Conservation (phyloP, 2,888 invertebrate species). For the Pseudococcus longispinus region DNA sequence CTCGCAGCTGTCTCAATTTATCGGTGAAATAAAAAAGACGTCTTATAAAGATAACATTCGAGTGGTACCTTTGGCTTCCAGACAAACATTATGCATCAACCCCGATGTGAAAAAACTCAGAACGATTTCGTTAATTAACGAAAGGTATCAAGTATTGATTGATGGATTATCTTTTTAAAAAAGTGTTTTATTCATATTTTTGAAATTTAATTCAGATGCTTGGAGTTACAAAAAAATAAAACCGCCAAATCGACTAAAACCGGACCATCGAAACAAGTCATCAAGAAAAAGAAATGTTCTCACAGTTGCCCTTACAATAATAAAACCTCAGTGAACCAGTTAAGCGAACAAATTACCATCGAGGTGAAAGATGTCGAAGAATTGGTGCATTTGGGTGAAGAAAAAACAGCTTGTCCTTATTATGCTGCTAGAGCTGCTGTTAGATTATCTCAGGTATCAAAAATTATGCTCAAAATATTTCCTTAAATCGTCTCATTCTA, state of each 20-base stretch:
- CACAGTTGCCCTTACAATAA: conserved; percentile 75
- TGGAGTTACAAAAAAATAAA: conserved; percentile 78
- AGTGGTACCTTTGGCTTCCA: conserved; percentile 85
- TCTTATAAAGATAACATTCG: conserved; percentile 74
- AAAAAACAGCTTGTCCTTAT: conserved; percentile 87
- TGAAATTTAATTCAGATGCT: conserved; percentile 67
- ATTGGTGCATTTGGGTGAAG: conserved; percentile 72
- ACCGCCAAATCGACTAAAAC: conserved; percentile 67
- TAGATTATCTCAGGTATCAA: conserved; percentile 75
- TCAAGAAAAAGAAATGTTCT: conserved; percentile 69
- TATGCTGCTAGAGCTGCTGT: conserved; percentile 86
- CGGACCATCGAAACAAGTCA: conserved; percentile 68
- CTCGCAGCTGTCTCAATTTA: conserved; percentile 93
- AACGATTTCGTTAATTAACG: conserved; percentile 84
- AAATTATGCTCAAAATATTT: neutral
- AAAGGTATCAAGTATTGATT: conserved; percentile 66
- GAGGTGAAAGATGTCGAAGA: conserved; percentile 90
- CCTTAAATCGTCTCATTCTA: neutral
- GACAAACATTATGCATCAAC: conserved; percentile 92
- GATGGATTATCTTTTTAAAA: neutral
- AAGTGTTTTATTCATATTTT: conserved; percentile 58
- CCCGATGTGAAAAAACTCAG: conserved; percentile 75
- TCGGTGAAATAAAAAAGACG: conserved; percentile 88
- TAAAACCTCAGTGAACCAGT: conserved; percentile 68
- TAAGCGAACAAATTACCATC: conserved; percentile 72